Evolutionary conservation across 2,888 invertebrate genomes (phyloP), one percentile per base, ranked within the genome.

Genomic region (Nomada lathburiana): DNA sequence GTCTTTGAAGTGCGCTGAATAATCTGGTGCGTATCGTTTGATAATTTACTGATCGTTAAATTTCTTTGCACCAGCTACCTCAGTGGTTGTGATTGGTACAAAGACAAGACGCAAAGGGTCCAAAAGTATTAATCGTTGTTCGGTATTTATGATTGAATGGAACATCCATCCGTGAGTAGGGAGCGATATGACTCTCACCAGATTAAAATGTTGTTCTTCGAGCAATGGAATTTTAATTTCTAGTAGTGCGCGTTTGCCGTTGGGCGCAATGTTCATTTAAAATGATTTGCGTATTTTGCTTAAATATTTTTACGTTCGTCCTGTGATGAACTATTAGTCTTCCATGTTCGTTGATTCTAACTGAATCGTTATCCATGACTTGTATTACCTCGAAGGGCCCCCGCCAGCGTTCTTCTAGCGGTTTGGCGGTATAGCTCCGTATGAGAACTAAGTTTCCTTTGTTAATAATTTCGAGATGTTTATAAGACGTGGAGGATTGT

Each of bases 401-500:
- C 20, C 73, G 44, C 64, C 73, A 73, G 29, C 47, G 18, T 29
- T 55, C 64, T 20, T 67, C 67, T 9, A 75, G 13, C 2, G 52
- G 60, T 55, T 69, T 69, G 0, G 75, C 53, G 10, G 42, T 69
- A 10, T 69, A 76, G 2, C 69, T 36, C 2, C 75, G 62, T 20
- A 75, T 20, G 16, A 75, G 55, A 9, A 69, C 47, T n/a, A n/a
- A 55, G 7, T 68, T 20, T 2, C 63, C 36, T n/a, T n/a, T 20
- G 18, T 16, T 10, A 16, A 76, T 69, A 1, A 59, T 4, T 55
- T 76, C 75, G 16, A 76, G 62, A 23, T 63, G 68, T 0, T 53
- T n/a, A 13, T 63, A 76, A 53, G 75, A 76, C 0, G 60, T 62
- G 62, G 68, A 68, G 1, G 75, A 55, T 55, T 63, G 69, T 69